Percentiles rank a stretch among this genome's conserved stretches.
Evolutionary conservation across 2,113 vertebrate genomes (phyloP).

Genomic region (Rissa tridactyla): DNA sequence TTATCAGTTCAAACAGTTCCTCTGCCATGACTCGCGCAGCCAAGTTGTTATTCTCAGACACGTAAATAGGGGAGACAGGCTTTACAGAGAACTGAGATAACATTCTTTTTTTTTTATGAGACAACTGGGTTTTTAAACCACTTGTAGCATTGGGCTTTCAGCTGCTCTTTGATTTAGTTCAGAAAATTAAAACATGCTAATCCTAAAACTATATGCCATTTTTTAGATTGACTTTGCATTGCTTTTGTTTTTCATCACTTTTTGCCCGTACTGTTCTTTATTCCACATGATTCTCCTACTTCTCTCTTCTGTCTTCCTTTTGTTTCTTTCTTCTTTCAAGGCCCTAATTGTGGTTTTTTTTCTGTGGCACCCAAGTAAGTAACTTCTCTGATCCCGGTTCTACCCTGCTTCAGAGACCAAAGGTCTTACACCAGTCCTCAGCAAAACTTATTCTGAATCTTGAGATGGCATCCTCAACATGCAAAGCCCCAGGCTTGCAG

Average conservation of each 20-base stretch:
- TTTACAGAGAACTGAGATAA: background rate
- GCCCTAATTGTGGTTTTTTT: background rate
- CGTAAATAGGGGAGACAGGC: background rate
- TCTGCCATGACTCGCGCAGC: background rate
- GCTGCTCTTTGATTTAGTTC: background rate
- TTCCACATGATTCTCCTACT: background rate
- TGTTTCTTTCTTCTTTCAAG: background rate
- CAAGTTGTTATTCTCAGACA: background rate
- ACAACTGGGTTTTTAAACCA: constrained; percentile 20
- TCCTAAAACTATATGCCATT: background rate
- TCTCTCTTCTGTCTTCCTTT: background rate
- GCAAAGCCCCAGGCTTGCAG: background rate
- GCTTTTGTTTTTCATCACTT: background rate
- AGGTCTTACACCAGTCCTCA: background rate
- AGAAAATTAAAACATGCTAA: constrained; percentile 17
- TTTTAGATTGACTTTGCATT: background rate
- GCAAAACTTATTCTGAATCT: background rate
- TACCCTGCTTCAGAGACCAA: background rate
- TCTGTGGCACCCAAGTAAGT: background rate
- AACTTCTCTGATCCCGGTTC: background rate
- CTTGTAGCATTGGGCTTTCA: background rate
- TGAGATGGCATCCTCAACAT: background rate
- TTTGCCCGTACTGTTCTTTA: background rate
- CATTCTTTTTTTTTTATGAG: background rate
- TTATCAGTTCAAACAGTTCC: background rate